Evolutionary conservation across 2,888 invertebrate species (phyloP).

Genomic region (Cataglyphis rosenhaueri): DNA sequence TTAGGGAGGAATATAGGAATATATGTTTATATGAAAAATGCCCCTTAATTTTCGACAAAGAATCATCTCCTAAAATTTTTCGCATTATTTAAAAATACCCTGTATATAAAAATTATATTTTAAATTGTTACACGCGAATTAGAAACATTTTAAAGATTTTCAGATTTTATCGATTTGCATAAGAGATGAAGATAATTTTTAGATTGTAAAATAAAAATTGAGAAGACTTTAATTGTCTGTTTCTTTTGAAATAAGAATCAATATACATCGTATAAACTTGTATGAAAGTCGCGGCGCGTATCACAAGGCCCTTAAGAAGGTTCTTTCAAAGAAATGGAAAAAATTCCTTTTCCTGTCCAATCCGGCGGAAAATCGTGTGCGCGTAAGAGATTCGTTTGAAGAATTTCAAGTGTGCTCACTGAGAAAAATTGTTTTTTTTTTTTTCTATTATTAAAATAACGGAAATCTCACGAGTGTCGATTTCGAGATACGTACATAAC

Average conservation of each 20-base stretch:
- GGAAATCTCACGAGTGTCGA: neutral
- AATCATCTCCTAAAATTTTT: too few relatives aligned
- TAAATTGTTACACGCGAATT: neutral
- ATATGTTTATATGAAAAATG: too few relatives aligned
- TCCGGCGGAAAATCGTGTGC: constrained; percentile 35
- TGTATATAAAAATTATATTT: neutral
- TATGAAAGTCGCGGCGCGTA: neutral
- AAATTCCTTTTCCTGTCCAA: constrained; percentile 33
- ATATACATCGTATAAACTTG: neutral
- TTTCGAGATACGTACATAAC: neutral
- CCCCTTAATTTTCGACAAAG: too few relatives aligned
- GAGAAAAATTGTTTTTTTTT: neutral
- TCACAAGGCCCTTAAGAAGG: neutral
- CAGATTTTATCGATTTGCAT: neutral
- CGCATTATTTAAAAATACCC: too few relatives aligned
- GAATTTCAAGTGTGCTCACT: neutral
- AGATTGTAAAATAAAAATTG: neutral
- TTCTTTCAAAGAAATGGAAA: constrained; percentile 36
- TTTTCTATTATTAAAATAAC: constrained; percentile 41
- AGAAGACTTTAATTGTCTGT: neutral
- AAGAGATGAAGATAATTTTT: neutral
- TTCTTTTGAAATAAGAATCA: neutral
- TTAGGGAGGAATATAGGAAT: too few relatives aligned
- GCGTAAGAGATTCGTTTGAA: constrained; percentile 10
- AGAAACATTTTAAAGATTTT: neutral